These are phyloP conservation scores for Trissoscelio sp. DNA, from an alignment of 2,888 invertebrate genomes.

Conservation along the genomic window DNA sequence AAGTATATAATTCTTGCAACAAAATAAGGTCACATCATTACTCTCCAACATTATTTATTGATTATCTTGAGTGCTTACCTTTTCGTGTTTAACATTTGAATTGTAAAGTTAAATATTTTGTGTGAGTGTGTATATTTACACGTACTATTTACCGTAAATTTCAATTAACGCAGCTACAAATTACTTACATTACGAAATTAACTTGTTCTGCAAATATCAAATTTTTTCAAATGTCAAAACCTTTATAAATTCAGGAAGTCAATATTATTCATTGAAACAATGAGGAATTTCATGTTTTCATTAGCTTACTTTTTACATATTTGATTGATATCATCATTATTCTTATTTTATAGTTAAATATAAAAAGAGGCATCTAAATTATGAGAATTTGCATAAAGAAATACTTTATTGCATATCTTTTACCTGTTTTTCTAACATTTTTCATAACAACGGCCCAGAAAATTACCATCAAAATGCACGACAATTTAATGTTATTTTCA, in stretches of 20 bases:
- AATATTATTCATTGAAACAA: too few relatives aligned
- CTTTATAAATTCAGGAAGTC: not conserved
- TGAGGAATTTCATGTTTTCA: too few relatives aligned
- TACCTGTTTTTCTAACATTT: not conserved
- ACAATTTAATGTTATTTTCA: conserved; percentile 24
- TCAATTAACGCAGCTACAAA: conserved; percentile 15
- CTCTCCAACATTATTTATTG: conserved; percentile 16
- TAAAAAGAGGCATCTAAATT: not conserved
- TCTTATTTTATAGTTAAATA: not conserved
- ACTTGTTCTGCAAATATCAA: conserved; percentile 5
- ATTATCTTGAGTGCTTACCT: conserved; percentile 8
- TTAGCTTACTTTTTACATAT: too few relatives aligned
- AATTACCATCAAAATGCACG: conserved; percentile 35
- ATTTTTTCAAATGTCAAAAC: not conserved
- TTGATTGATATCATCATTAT: not conserved
- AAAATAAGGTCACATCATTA: not conserved
- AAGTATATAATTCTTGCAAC: not conserved
- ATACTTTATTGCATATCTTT: not conserved
- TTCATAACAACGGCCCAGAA: conserved; percentile 3
- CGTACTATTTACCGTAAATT: conserved; percentile 11
- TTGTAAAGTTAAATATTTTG: conserved; percentile 33
- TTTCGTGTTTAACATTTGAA: conserved; percentile 26
- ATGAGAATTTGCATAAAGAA: not conserved
- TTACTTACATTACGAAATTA: not conserved
- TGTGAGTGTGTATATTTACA: conserved; percentile 7